A percentile compares a stretch with the other conserved stretches of the same genome.
Evolutionary conservation across 1,140 invertebrate genomes (phyloP).

Genomic region (Drosophila pseudoananassae): DNA sequence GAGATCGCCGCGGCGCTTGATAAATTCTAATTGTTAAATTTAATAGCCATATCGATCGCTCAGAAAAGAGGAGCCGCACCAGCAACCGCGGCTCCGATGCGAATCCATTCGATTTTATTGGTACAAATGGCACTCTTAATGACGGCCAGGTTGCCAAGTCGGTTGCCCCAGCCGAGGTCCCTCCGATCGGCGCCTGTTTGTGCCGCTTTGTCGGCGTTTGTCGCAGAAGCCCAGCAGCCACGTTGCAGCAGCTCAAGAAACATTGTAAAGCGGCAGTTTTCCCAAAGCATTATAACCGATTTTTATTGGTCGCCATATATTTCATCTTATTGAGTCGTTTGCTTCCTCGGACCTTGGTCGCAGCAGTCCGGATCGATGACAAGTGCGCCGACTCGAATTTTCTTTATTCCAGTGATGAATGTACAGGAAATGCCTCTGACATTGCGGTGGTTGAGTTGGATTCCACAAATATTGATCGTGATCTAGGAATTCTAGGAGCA

Average conservation of each 20-base stretch:
- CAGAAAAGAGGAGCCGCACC: constrained; percentile 28
- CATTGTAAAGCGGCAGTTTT: constrained; percentile 51
- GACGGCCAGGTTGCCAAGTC: constrained; percentile 59
- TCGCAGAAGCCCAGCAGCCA: constrained; percentile 59
- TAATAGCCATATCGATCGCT: constrained; percentile 82
- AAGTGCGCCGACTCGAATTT: constrained; percentile 44
- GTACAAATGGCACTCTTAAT: constrained; percentile 81
- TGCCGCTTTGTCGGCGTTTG: constrained; percentile 74
- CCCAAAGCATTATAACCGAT: constrained; percentile 80
- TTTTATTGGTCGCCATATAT: constrained; percentile 83
- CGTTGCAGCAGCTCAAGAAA: constrained; percentile 3
- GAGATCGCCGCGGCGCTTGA: constrained; percentile 56
- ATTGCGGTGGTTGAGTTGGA: constrained; percentile 30
- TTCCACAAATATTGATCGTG: constrained; percentile 20
- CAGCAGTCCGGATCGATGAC: constrained; percentile 27
- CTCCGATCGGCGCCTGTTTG: constrained; percentile 65
- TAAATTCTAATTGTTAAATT: constrained; percentile 84
- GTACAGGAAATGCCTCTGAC: constrained; percentile 36
- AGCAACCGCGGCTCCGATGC: constrained; percentile 19
- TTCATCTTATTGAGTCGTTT: constrained; percentile 84
- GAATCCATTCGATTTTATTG: constrained; percentile 77
- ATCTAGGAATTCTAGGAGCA: constrained; percentile 5
- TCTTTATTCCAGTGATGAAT: constrained; percentile 34
- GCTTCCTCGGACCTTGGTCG: constrained; percentile 2
- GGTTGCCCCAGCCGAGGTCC: constrained; percentile 14